Base-by-base conservation (phyloP, 2,888 invertebrate genomes). In the Polylopha cassiicola region DNA sequence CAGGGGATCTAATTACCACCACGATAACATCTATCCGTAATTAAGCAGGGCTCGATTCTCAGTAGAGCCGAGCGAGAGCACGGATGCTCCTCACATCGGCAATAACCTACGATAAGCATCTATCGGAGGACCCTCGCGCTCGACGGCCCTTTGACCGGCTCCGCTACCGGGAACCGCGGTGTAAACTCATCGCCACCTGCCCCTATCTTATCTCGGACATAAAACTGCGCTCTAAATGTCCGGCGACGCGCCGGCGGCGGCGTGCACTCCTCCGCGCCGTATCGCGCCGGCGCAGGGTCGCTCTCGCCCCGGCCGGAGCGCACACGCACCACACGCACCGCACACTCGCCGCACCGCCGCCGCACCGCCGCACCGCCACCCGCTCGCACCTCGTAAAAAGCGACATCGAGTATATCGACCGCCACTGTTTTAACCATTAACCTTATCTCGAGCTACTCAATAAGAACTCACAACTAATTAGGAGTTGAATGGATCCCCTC, bases 141-240 rank as follows among this genome's bases (percentile, higher is more conserved):
- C n/a, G n/a, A n/a, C n/a, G n/a, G n/a, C n/a, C n/a, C n/a, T n/a
- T n/a, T n/a, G n/a, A n/a, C n/a, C n/a, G n/a, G 18, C 16, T 20
- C 11, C 38, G 43, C 30, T 28, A 21, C 27, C 41, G 44, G 37
- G 20, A 36, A 32, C 32, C 22, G 38, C 39, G n/a, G 28, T 33
- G 33, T 38, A 44, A 39, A 34, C 46, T 46, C 50, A 39, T 46
- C 48, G 48, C 48, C 59, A 56, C 55, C 52, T 55, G 28, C 27
- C 26, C 9, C 31, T 66, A 69, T 73, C 74, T 75, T 70, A 74
- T 70, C 73, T 56, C 51, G 46, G 50, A 73, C 69, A 70, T 60
- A 58, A 63, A 65, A 61, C 52, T 47, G 49, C 55, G 57, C 64
- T 63, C 52, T 51, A 56, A 62, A 55, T 55, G 51, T 22, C 23